Conservation (phyloP, 2,888 invertebrate genomes). For the Yponomeuta malinellus region DNA sequence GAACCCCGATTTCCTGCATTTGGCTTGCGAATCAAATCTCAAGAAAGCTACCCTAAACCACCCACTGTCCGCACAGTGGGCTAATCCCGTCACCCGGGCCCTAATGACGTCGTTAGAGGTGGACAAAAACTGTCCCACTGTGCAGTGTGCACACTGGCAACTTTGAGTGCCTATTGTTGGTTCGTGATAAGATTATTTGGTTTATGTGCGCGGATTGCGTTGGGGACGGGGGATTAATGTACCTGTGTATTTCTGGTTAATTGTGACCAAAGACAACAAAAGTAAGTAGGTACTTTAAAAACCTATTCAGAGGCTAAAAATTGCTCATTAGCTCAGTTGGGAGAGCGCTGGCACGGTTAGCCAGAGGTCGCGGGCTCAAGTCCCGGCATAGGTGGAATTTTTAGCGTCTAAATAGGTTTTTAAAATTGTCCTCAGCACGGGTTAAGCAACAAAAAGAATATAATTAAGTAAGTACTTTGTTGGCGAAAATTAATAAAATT, state of each 20-base stretch:
- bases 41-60: not conserved
- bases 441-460: no score
- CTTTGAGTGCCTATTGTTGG: not conserved
- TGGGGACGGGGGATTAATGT: not conserved
- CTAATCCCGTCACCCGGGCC: slow-evolving; percentile 9
- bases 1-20: not conserved
- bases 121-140: not conserved
- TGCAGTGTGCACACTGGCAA: not conserved
- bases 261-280: no score
- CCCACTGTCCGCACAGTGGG: not conserved
- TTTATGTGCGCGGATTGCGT: not conserved
- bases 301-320: no score
- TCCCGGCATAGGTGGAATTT: no score
- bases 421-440: no score
- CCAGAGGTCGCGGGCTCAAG: no score
- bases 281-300: no score
- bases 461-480: no score
- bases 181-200: not conserved
- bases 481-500: no score
- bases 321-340: no score
- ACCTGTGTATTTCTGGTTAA: not conserved
- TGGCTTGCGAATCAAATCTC: not conserved
- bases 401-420: no score
- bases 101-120: slow-evolving; percentile 19
- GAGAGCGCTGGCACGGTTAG: no score